phyloP scores from a whole-genome alignment of 2,113 vertebrate genomes.

The Verasper variegatus region DNA sequence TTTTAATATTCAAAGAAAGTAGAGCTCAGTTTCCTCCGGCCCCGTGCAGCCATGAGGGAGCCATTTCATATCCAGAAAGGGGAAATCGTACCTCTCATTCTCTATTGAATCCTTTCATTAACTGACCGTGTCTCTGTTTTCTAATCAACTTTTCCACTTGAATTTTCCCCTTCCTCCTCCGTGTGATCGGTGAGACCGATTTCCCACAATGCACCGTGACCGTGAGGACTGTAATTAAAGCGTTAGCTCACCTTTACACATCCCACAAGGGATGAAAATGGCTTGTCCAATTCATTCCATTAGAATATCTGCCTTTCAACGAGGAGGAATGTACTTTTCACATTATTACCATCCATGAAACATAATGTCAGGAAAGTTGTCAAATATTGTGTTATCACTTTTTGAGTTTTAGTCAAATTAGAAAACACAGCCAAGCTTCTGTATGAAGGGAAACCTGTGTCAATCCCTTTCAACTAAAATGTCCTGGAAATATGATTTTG shows the following conservation, averaged over 20 bases:
- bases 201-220: background rate
- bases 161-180: background rate
- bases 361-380: background rate
- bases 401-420: background rate
- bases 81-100: background rate
- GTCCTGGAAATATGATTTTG: too few relatives aligned
- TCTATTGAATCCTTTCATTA: background rate
- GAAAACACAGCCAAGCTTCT: too few relatives aligned
- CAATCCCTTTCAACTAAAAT: too few relatives aligned
- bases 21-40: background rate
- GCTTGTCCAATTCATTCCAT: slow-evolving; percentile 32
- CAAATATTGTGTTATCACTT: background rate
- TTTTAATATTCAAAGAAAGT: background rate
- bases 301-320: slow-evolving; percentile 40
- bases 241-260: slow-evolving; percentile 46
- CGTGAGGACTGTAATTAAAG: slow-evolving; percentile 49
- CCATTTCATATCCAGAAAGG: background rate
- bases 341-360: slow-evolving; percentile 45
- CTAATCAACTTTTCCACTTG: slow-evolving; percentile 4
- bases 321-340: slow-evolving; percentile 41
- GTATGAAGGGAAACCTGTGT: too few relatives aligned
- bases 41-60: background rate
- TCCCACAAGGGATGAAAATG: slow-evolving; percentile 38
- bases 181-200: background rate
- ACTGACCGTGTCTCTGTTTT: background rate